phyloP scores from a whole-genome alignment of 2,888 invertebrate species.

The Plutella xylostella region DNA sequence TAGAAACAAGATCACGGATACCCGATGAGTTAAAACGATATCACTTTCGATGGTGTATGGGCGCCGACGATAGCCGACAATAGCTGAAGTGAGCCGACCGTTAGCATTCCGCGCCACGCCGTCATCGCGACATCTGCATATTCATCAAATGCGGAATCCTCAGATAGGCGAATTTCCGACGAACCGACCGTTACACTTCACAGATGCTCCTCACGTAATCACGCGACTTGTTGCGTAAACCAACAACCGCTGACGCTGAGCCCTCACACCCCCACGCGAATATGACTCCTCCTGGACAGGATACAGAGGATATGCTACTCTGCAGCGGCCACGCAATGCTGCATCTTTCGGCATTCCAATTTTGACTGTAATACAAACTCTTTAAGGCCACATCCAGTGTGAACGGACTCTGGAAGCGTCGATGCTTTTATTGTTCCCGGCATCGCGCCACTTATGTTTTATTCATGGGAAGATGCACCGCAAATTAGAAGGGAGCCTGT shows the following conservation, averaged over 20 bases:
- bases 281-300: no score
- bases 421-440: neutral
- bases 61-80: neutral
- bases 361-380: no score
- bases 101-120: constrained; percentile 53
- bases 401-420: no score
- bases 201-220: constrained; percentile 40
- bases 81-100: constrained; percentile 53
- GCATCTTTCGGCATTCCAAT: no score
- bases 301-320: no score
- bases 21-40: neutral
- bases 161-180: constrained; percentile 40
- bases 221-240: constrained; percentile 23
- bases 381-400: no score
- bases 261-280: no score
- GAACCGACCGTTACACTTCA: constrained; percentile 30
- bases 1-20: no score
- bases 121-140: constrained; percentile 55
- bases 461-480: constrained; percentile 38
- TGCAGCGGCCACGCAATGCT: no score
- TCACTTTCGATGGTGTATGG: neutral
- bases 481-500: constrained; percentile 33
- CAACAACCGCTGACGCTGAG: no score
- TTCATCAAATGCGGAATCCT: constrained; percentile 41
- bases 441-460: constrained; percentile 30